Percentiles rank a stretch among this genome's conserved stretches.
Conservation (phyloP, 1,140 invertebrate genomes). For the Heliconius nattereri region DNA sequence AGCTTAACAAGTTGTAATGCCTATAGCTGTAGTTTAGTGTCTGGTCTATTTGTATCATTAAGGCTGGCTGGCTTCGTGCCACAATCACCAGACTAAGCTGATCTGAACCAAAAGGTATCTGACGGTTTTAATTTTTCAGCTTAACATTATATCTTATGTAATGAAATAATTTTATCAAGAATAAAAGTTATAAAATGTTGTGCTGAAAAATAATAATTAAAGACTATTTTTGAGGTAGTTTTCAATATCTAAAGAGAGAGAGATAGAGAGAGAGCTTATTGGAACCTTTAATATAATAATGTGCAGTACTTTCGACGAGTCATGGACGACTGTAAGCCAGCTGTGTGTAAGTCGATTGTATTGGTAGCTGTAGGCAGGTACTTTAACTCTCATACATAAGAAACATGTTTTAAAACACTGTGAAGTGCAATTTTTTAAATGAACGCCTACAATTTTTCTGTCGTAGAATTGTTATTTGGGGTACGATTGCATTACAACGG, state of each 20-base stretch:
- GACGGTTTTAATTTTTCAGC: neutral
- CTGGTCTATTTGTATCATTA: conserved; percentile 4
- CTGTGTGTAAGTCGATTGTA: neutral
- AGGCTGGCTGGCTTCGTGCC: neutral
- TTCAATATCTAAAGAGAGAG: neutral
- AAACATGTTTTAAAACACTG: neutral
- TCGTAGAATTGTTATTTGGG: too few relatives aligned
- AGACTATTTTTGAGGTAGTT: neutral
- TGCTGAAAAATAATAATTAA: neutral
- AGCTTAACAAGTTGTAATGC: conserved; percentile 3
- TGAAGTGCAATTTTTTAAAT: too few relatives aligned
- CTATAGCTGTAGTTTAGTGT: neutral
- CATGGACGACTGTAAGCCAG: too few relatives aligned
- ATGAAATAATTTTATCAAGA: neutral
- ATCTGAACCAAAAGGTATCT: neutral
- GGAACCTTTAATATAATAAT: neutral
- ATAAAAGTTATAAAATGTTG: neutral
- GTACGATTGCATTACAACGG: too few relatives aligned
- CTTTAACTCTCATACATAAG: neutral
- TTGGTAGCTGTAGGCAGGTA: neutral
- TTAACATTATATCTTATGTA: neutral
- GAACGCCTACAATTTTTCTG: too few relatives aligned
- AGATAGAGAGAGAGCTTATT: neutral
- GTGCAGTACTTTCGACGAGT: too few relatives aligned
- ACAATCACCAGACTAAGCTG: neutral